Evolutionary conservation across 2,888 invertebrate species (phyloP).

Genomic region (Timema cristinae): DNA sequence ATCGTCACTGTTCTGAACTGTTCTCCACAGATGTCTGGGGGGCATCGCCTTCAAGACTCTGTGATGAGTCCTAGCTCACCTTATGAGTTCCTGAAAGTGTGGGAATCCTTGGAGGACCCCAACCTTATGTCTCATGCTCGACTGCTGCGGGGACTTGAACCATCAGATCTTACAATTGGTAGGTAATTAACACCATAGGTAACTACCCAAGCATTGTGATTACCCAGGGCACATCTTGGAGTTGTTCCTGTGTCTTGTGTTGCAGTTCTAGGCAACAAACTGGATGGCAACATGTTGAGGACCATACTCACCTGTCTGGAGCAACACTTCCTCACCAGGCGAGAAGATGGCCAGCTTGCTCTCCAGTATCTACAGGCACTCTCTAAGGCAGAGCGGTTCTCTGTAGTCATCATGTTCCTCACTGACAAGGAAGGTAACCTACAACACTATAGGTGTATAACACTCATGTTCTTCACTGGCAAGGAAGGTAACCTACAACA

Average conservation of each 20-base stretch:
- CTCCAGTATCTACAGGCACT: slow-evolving; percentile 19
- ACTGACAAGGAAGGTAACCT: slow-evolving; percentile 18
- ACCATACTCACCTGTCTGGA: slow-evolving; percentile 22
- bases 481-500: no score
- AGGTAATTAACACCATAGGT: slow-evolving; percentile 7
- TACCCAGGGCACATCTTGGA: not conserved
- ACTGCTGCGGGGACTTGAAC: slow-evolving; percentile 16
- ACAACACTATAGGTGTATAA: no score
- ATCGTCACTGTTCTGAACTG: no score
- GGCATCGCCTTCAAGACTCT: no score
- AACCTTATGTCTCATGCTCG: slow-evolving; percentile 14
- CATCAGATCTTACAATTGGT: slow-evolving; percentile 18
- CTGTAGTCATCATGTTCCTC: slow-evolving; percentile 19
- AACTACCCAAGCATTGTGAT: not conserved
- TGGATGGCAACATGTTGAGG: slow-evolving; percentile 23
- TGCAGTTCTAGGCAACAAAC: slow-evolving; percentile 26
- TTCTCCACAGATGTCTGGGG: no score
- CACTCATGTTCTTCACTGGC: no score
- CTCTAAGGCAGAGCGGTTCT: slow-evolving; percentile 19
- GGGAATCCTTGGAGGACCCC: slow-evolving; percentile 16
- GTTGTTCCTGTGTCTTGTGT: no score
- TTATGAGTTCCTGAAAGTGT: slow-evolving; percentile 22
- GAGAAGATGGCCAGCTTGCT: not conserved
- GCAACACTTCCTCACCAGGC: slow-evolving; percentile 14
- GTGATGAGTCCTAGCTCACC: slow-evolving; percentile 12